Percentiles rank a stretch among this genome's conserved stretches.
Conservation (phyloP, 2,797 vertebrate species). For the Pipistrellus nathusii region DNA sequence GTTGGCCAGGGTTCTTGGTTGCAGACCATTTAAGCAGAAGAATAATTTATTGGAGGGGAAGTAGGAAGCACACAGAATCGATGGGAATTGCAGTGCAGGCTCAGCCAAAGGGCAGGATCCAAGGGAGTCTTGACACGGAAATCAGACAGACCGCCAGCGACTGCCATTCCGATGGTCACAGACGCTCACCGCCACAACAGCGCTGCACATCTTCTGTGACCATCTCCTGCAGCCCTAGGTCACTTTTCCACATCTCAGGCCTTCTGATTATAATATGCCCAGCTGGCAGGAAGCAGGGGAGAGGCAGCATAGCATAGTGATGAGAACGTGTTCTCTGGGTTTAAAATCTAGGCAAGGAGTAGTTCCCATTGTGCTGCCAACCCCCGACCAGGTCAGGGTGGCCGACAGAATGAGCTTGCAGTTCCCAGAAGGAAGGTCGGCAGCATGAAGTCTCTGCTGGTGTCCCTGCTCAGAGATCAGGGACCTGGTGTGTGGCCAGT, state of each 20-base stretch:
- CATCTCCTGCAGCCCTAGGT: neutral
- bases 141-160: neutral
- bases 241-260: neutral
- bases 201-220: neutral
- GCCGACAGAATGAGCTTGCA: neutral
- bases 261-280: neutral
- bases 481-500: too few species aligned
- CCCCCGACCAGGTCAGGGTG: neutral
- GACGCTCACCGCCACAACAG: neutral
- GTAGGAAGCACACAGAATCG: neutral
- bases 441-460: neutral
- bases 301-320: neutral
- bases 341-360: neutral
- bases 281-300: neutral
- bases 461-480: neutral
- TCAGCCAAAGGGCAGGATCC: slow-evolving; percentile 6
- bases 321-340: neutral
- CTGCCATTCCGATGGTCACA: neutral
- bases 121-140: neutral
- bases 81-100: slow-evolving; percentile 19
- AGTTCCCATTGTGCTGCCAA: neutral
- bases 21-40: slow-evolving; percentile 38
- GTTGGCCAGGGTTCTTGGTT: neutral
- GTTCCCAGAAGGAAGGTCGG: neutral
- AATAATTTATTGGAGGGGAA: slow-evolving; percentile 55